A percentile compares a stretch with the other conserved stretches of the same genome.
These are phyloP conservation scores for Neopipo cinnamomea DNA, from an alignment of 2,113 vertebrate genomes.

Conservation along the genomic window DNA sequence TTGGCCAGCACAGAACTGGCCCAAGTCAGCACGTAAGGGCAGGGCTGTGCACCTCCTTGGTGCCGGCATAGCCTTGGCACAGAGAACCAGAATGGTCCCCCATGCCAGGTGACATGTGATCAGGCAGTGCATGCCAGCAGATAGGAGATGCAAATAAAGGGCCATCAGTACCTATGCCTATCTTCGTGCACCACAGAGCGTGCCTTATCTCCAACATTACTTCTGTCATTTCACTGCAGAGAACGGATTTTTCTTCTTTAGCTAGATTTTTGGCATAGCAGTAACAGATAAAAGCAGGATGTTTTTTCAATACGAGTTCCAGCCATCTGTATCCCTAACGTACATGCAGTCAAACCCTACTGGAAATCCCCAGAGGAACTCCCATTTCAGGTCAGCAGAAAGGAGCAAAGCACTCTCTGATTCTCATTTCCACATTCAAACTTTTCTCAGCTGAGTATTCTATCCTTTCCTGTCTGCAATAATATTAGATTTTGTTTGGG, in stretches of 20 bases:
- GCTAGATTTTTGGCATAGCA: neutral
- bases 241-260: neutral
- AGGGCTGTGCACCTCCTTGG: neutral
- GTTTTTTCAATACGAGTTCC: neutral
- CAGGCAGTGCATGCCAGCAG: neutral
- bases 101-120: rapidly evolving
- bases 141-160: neutral
- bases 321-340: neutral
- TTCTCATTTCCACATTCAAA: neutral
- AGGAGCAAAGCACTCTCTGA: neutral
- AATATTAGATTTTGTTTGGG: neutral
- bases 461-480: neutral
- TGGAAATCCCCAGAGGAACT: neutral
- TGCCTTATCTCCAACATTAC: rapidly evolving
- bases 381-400: neutral
- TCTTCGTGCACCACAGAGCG: neutral
- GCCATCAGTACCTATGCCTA: neutral
- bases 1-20: neutral
- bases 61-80: neutral
- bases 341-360: neutral
- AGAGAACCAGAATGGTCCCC: neutral
- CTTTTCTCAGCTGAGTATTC: neutral
- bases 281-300: neutral
- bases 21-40: neutral
- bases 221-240: neutral